Evolutionary conservation across 1,140 invertebrate species (phyloP).

Genomic region (Chlorops oryzae): DNA sequence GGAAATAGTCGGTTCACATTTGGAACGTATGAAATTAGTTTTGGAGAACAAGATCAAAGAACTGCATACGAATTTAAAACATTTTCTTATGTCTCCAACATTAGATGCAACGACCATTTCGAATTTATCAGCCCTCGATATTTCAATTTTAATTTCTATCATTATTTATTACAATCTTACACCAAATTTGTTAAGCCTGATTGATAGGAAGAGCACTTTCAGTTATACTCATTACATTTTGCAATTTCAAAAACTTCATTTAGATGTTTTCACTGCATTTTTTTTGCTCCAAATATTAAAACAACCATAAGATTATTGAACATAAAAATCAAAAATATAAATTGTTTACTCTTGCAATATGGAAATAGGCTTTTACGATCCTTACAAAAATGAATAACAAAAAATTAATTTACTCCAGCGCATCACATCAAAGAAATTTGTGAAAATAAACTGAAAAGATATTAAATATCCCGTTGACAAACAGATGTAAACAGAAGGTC

Average conservation of each 20-base stretch:
- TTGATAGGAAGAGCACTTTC: slow-evolving; percentile 29
- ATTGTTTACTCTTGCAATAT: too few species aligned
- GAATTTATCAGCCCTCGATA: slow-evolving; percentile 27
- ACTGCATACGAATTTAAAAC: slow-evolving; percentile 23
- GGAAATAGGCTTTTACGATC: too few species aligned
- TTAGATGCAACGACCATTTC: slow-evolving; percentile 31
- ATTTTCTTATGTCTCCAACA: slow-evolving; percentile 26
- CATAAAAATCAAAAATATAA: too few species aligned
- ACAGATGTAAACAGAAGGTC: too few species aligned
- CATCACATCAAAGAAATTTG: too few species aligned
- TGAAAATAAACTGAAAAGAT: too few species aligned
- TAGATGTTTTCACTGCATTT: slow-evolving; percentile 39
- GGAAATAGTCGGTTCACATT: slow-evolving; percentile 36
- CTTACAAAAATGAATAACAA: too few species aligned
- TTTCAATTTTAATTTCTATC: slow-evolving; percentile 51
- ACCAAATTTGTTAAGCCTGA: slow-evolving; percentile 41
- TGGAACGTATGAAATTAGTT: slow-evolving; percentile 32
- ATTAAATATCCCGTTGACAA: too few species aligned
- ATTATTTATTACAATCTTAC: slow-evolving; percentile 59
- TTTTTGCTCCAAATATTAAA: slow-evolving; percentile 45
- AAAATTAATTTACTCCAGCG: too few species aligned
- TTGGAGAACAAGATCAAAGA: slow-evolving; percentile 26
- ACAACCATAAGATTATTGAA: neutral
- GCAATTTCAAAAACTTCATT: slow-evolving; percentile 36
- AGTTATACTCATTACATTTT: slow-evolving; percentile 43